Conservation (phyloP, 1,140 invertebrate genomes). For the Caenorhabditis tropicalis region DNA sequence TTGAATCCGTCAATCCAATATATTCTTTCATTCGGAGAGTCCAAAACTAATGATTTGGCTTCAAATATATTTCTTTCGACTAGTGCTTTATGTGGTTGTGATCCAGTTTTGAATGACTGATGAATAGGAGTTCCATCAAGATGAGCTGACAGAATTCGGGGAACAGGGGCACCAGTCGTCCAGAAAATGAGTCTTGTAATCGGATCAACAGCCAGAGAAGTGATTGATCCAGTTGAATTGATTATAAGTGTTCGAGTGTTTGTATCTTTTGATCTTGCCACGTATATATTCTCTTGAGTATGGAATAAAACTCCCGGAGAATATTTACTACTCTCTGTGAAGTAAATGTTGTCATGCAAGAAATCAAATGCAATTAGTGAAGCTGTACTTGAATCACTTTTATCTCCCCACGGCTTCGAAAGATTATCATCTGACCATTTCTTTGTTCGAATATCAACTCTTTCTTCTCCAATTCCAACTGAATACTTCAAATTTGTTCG, state of each 20-base stretch:
- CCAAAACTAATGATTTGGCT: slow-evolving; percentile 15
- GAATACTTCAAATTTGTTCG: background rate
- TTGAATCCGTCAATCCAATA: slow-evolving; percentile 75
- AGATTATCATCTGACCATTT: background rate
- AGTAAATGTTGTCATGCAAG: background rate
- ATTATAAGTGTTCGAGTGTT: background rate
- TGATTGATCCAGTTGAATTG: slow-evolving; percentile 15
- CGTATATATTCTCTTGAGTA: background rate
- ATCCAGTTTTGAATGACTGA: slow-evolving; percentile 23
- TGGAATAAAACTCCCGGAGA: background rate
- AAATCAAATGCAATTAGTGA: background rate
- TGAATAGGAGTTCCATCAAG: slow-evolving; percentile 76
- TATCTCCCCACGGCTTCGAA: background rate
- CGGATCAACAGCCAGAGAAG: slow-evolving; percentile 21
- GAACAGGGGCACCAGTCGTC: slow-evolving; percentile 76
- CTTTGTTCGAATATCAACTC: background rate
- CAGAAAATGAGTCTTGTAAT: slow-evolving; percentile 79
- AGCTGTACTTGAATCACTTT: background rate
- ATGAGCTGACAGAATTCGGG: slow-evolving; percentile 73
- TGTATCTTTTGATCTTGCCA: background rate
- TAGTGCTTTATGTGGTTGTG: slow-evolving; percentile 66
- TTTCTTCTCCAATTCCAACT: background rate
- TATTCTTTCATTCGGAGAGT: slow-evolving; percentile 31
- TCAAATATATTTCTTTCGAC: slow-evolving; percentile 39
- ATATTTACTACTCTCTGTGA: background rate